Evolutionary conservation across 2,797 vertebrate genomes (phyloP), one percentile per base, ranked within the genome.

Genomic region (Schizopygopsis malacanthus): DNA sequence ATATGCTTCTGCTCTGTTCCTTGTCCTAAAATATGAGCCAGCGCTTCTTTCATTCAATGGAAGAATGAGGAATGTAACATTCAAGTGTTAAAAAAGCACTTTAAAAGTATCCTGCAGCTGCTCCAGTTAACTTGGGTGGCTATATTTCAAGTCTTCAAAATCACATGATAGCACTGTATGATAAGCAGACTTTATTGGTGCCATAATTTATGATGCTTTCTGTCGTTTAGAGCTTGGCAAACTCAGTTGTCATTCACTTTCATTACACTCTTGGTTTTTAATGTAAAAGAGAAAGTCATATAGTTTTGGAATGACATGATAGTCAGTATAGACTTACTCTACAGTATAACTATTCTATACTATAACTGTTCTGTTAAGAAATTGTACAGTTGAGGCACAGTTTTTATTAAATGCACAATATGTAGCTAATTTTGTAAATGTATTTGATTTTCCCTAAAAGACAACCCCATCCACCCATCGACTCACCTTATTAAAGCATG

Each of bases 401-500:
- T 43, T 43, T 47, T 15, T 25, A 63, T 45, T 45, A 25, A 41
- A 41, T 4, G 20, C 4, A 15, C 7, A 39, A 22, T 22, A 4
- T 56, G 37, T 41, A 39, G 4, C 10, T 59, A 9, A 59, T 61
- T 79, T 79, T 43, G 39, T 16, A 45, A 45, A 43, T 59, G 37
- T 41, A 59, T 61, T 79, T 61, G 41, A 79, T 63, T 77, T 78
- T 39, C 15, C 37, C 22, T 47, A 71, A 72, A 59, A 73, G 54
- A 63, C 70, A 63, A 50, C 56, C 52, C 25, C 47, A 6, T 22
- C 43, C 43, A 50, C 6, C 77, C 39, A 15, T 79, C 15, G 2
- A 45, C 56, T 79, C 39, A 79, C 56, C 28, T 67, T 50, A 73
- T 72, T 54, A 25, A 61, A 63, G n/a, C 18, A 20, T 73, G 39